phyloP scores from a whole-genome alignment of 2,113 vertebrate genomes.

The Acrocephalus arundinaceus region DNA sequence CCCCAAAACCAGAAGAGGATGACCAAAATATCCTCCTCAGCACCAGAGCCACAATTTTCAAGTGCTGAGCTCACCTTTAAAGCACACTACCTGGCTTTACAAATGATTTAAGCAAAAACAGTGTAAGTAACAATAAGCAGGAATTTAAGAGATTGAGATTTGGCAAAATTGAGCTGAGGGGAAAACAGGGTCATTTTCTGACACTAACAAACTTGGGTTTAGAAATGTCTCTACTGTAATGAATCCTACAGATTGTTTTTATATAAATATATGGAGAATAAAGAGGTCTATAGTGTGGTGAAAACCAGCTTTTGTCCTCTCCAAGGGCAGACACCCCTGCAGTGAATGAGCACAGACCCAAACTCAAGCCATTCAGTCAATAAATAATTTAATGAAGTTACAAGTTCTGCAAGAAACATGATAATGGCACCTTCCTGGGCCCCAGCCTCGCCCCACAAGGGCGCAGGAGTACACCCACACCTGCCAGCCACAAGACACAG shows the following conservation, averaged over 20 bases:
- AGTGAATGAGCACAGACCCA: conserved; percentile 8
- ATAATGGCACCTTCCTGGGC: background rate
- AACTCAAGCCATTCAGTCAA: conserved; percentile 46
- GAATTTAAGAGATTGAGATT: background rate
- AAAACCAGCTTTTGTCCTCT: background rate
- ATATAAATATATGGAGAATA: background rate
- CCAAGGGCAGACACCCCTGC: background rate
- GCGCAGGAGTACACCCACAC: background rate
- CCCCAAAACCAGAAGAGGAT: background rate
- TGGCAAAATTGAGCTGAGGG: background rate
- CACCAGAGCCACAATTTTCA: background rate
- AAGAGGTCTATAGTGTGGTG: fast-evolving
- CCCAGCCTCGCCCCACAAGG: background rate
- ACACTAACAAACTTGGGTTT: background rate
- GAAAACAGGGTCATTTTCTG: background rate
- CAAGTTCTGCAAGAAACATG: conserved; percentile 43
- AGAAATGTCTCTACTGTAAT: background rate
- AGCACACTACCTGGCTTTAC: background rate
- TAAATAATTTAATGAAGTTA: conserved; percentile 82
- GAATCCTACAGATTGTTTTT: background rate
- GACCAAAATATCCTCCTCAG: background rate
- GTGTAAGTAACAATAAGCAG: background rate
- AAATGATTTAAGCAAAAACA: background rate
- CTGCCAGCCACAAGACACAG: background rate
- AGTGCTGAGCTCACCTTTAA: background rate